These are phyloP conservation scores for Drosophila sucinea DNA, from an alignment of 1,140 invertebrate genomes.

Conservation along the genomic window DNA sequence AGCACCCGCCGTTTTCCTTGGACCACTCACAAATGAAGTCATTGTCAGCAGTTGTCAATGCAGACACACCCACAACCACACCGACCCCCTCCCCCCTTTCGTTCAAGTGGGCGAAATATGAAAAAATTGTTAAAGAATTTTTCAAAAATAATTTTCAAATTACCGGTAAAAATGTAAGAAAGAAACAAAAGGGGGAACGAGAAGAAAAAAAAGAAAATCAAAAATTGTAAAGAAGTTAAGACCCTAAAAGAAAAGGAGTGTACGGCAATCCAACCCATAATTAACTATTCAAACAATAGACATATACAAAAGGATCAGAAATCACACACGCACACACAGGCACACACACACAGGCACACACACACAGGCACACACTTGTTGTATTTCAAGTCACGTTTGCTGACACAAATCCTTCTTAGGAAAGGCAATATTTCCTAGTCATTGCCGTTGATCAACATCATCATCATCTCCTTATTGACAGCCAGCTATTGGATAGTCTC, in stretches of 20 bases:
- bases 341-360: conserved; percentile 1
- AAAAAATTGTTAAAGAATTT: conserved; percentile 43
- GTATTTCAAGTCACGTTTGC: conserved; percentile 79
- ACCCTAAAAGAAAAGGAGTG: conserved; percentile 73
- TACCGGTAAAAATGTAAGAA: conserved; percentile 71
- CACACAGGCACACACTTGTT: conserved; percentile 42
- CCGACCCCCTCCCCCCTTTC: conserved; percentile 10
- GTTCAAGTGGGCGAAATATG: conserved; percentile 27
- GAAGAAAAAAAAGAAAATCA: conserved; percentile 61
- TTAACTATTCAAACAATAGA: conserved; percentile 80
- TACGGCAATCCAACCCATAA: conserved; percentile 78
- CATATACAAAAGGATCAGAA: conserved; percentile 73
- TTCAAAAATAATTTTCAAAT: conserved; percentile 75
- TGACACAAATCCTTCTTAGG: conserved; percentile 80
- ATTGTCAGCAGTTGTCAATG: conserved; percentile 79
- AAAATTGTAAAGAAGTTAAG: conserved; percentile 29
- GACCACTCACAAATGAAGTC: conserved; percentile 65
- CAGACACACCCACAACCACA: conserved; percentile 49
- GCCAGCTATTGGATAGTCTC: conserved; percentile 33
- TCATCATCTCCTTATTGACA: conserved; percentile 64
- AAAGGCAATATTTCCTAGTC: conserved; percentile 80
- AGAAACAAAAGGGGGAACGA: conserved; percentile 32
- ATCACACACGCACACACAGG: conserved; percentile 58
- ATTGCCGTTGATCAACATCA: conserved; percentile 64
- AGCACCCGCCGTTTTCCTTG: conserved; percentile 35